Evolutionary conservation across 2,888 invertebrate species (phyloP).

Genomic region (Eupithecia tripunctaria): DNA sequence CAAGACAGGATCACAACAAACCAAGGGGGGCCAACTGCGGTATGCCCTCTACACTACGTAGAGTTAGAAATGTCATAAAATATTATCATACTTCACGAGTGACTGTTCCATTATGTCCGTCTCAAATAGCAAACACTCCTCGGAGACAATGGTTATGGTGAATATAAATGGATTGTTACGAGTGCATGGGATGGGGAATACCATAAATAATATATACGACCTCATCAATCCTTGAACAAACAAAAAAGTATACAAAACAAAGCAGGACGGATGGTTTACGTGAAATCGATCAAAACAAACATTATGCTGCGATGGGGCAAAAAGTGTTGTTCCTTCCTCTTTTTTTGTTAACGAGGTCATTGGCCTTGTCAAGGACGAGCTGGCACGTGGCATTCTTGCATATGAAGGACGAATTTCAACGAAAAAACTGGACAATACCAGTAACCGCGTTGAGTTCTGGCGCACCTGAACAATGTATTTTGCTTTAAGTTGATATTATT

Average conservation of each 20-base stretch:
- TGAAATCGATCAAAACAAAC: conserved; percentile 82
- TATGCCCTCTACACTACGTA: neutral
- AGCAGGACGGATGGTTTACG: conserved; percentile 69
- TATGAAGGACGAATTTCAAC: conserved; percentile 58
- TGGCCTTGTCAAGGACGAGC: conserved; percentile 78
- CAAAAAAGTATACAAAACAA: conserved; percentile 62
- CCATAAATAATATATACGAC: conserved; percentile 66
- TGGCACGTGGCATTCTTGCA: conserved; percentile 70
- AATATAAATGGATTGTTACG: conserved; percentile 35
- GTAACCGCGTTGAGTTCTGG: neutral
- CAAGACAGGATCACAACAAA: neutral
- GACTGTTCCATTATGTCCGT: conserved; percentile 2
- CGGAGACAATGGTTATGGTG: conserved; percentile 13
- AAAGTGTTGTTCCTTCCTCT: conserved; percentile 66
- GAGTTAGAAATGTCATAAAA: conserved; percentile 7
- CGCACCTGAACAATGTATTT: conserved; percentile 5
- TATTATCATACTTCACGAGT: conserved; percentile 8
- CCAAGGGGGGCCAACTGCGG: neutral
- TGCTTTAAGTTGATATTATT: neutral
- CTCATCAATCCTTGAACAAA: conserved; percentile 58
- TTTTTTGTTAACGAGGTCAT: conserved; percentile 69
- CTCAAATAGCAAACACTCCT: conserved; percentile 7
- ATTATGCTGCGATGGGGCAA: conserved; percentile 69
- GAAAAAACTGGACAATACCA: conserved; percentile 54
- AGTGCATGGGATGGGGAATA: conserved; percentile 43